Evolutionary conservation across 2,888 invertebrate genomes (phyloP), one percentile per base, ranked within the genome.

Genomic region (Dione vanillae): DNA sequence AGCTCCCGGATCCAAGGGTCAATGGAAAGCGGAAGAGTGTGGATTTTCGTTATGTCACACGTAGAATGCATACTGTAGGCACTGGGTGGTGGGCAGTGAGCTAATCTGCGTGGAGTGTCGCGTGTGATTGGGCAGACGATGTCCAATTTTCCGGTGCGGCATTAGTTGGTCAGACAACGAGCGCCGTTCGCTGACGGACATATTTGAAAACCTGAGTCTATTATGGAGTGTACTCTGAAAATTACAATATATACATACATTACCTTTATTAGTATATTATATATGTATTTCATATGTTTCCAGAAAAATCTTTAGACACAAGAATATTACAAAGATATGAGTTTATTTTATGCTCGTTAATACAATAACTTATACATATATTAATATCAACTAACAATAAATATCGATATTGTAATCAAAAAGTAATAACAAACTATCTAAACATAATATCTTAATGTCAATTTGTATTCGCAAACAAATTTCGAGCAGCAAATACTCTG

Each of bases 401-500:
- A 14, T 12, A 1, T 5, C 6, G 8, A 20, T 41, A 0, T 41
- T 14, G 2, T 59, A 41, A 20, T 41, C 19, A 20, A 43, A 59
- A 40, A 59, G 19, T 54, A 56, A 40, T 54, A 19, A 41, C 45
- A 58, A 66, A 69, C 41, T 69, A 35, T 45, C 14, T 12, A 61
- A 40, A 61, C 40, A 67, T 58, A 69, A 65, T 37, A 62, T 68
- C 70, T 70, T 68, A 78, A 80, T 77, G 78, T 78, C 80, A 91
- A 91, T 92, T 90, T 90, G 87, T 89, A 91, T 92, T 91, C 91
- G 86, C 91, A 92, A 92, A 92, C 91, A 92, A 91, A 89, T 89
- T 87, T 79, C 80, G 79, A 74, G 79, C 73, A 67, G 85, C 87
- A 91, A 91, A 92, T 88, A 90, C 78, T 77, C 74, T 75, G 78